Evolutionary conservation across 2,888 invertebrate species (phyloP), one percentile per base, ranked within the genome.

Genomic region (Microdon myrmicae): DNA sequence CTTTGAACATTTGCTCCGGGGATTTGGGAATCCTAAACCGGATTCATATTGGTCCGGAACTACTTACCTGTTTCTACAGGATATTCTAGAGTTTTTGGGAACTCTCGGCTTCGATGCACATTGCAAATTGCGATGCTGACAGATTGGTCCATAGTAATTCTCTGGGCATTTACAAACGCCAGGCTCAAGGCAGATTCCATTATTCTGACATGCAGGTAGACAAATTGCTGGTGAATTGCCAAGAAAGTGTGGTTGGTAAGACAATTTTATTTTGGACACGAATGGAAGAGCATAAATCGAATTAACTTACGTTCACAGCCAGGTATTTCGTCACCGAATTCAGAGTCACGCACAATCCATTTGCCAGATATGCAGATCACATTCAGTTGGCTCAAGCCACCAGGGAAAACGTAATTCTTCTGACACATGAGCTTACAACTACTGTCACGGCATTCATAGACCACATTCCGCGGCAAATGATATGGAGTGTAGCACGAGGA

Each of bases 111-210:
- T 82, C 56, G 85, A 84, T 8, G 89, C 79, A 71, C 92, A 92
- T 0, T 89, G 87, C 55, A 86, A 86, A 73, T 86, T 87, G 74
- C 88, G 87, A 67, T 85, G 85, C 80, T 92, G 88, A 73, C 93
- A 93, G 70, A 84, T 83, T 0, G 85, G 84, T 3, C 92, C 92
- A 29, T 84, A 83, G 78, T 82, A 92, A 73, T 87, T 87, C 35
- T 86, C 83, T 0, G 89, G 84, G 71, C 94, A 95, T 26, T 85
- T 79, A 72, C 94, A 95, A 0, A 86, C 81, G 73, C 91, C 88
- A 0, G 90, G 88, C 16, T 83, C 83, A 2, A 89, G 75, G 72
- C 94, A 95, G 38, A 89, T 87, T 1, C 94, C 94, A 44, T 86
- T 88, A 78, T 94, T 92, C 73, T 87, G 82, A 76, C 94, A 95